Evolutionary conservation across 2,113 vertebrate species (phyloP).

Genomic region (Chlamydotis undulata): DNA sequence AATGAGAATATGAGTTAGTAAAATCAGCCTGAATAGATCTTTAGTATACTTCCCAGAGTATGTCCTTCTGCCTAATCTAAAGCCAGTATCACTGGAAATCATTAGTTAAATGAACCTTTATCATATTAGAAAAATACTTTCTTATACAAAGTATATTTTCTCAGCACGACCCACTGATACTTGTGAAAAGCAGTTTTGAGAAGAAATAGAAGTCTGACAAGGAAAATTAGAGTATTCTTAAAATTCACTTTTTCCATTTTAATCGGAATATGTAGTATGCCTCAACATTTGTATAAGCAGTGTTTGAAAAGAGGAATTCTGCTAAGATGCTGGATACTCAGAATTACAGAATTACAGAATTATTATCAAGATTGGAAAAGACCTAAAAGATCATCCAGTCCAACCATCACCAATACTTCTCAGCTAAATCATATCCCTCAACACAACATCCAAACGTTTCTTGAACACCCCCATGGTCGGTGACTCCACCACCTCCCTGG

Average conservation of each 20-base stretch:
- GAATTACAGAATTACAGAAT: no score
- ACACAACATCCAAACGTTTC: no score
- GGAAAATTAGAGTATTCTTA: not conserved
- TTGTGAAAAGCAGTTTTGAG: not conserved
- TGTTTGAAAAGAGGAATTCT: not conserved
- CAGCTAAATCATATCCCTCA: no score
- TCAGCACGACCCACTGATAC: not conserved
- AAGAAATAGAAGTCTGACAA: not conserved
- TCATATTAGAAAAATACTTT: not conserved
- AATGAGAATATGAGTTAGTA: not conserved
- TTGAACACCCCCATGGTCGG: no score
- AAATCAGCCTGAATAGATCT: not conserved
- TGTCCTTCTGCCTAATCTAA: not conserved
- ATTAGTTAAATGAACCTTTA: conserved; percentile 16
- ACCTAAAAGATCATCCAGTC: no score
- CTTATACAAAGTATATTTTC: not conserved
- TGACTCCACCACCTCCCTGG: no score
- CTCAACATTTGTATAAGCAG: not conserved
- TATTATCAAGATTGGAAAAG: no score
- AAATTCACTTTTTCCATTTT: not conserved
- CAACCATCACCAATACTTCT: no score
- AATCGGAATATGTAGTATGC: not conserved
- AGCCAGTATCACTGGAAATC: not conserved
- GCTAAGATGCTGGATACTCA: not conserved
- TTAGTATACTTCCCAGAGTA: not conserved